A percentile compares a stretch with the other conserved stretches of the same genome.
Evolutionary conservation across 2,797 vertebrate genomes (phyloP).

Genomic region (Erethizon dorsatum): DNA sequence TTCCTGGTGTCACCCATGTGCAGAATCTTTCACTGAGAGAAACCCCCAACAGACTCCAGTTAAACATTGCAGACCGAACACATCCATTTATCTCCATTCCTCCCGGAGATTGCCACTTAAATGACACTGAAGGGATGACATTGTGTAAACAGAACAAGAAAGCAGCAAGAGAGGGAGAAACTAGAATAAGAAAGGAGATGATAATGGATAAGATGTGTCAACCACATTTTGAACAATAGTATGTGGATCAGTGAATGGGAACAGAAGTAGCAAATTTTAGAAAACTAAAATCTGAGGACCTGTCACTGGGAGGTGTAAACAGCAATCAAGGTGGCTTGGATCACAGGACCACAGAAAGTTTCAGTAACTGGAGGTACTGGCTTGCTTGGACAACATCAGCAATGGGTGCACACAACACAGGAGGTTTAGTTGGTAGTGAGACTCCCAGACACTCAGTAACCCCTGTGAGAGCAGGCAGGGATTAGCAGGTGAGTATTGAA

Average conservation of each 20-base stretch:
- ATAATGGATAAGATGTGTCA: background rate
- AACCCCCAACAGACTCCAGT: background rate
- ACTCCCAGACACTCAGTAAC: background rate
- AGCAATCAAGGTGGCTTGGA: background rate
- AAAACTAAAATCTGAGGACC: background rate
- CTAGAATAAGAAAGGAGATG: too few species aligned
- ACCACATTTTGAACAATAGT: background rate
- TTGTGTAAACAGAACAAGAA: background rate
- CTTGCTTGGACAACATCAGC: background rate
- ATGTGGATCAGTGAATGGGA: background rate
- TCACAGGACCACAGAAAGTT: background rate
- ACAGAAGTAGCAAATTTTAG: background rate
- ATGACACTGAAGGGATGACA: background rate
- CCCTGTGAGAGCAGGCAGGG: background rate
- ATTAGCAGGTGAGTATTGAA: background rate
- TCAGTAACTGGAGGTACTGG: background rate
- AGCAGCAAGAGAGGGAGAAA: background rate
- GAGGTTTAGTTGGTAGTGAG: background rate
- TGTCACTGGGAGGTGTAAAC: background rate
- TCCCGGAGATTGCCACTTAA: background rate
- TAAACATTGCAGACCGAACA: background rate
- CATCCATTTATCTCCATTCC: background rate
- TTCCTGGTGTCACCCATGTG: background rate
- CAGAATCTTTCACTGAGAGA: background rate
- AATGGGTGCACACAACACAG: fast-evolving